Evolutionary conservation across 2,113 vertebrate species (phyloP).

Genomic region (Vulpes ferrilata): DNA sequence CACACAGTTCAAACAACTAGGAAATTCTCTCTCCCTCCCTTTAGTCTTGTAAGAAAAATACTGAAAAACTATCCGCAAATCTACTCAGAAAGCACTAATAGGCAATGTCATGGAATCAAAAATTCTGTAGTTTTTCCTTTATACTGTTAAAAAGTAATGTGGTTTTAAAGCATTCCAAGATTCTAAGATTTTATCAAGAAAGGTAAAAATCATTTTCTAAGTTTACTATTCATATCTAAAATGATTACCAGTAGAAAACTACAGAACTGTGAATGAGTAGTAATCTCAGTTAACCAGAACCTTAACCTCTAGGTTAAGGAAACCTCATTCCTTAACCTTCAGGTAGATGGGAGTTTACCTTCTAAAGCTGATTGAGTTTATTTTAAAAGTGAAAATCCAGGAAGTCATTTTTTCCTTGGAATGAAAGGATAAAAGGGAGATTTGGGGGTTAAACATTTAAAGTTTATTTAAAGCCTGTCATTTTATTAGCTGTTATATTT

Average conservation of each 20-base stretch:
- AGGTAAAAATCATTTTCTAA: conserved; percentile 14
- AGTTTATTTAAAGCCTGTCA: neutral
- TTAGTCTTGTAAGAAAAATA: conserved; percentile 3
- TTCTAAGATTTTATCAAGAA: neutral
- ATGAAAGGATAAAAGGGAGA: conserved; percentile 25
- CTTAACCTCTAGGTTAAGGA: conserved; percentile 57
- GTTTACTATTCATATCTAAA: conserved; percentile 27
- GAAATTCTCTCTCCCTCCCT: neutral
- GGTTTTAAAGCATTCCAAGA: conserved; percentile 41
- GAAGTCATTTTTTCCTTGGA: conserved; percentile 4
- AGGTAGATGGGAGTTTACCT: conserved; percentile 56
- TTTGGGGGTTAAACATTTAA: conserved; percentile 1
- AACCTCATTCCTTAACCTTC: conserved; percentile 29
- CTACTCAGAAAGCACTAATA: neutral
- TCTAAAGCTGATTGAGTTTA: conserved; percentile 42
- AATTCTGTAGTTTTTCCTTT: neutral
- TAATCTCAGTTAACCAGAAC: conserved; percentile 70
- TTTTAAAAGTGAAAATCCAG: conserved; percentile 10
- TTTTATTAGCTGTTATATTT: conserved; percentile 14
- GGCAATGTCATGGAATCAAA: neutral
- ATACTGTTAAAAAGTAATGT: conserved; percentile 12
- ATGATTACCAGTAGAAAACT: neutral
- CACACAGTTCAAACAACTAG: neutral
- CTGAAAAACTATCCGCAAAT: neutral
- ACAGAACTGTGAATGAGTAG: conserved; percentile 21